Conservation (phyloP, 2,113 vertebrate genomes). For the Anarhynchus alexandrinus region DNA sequence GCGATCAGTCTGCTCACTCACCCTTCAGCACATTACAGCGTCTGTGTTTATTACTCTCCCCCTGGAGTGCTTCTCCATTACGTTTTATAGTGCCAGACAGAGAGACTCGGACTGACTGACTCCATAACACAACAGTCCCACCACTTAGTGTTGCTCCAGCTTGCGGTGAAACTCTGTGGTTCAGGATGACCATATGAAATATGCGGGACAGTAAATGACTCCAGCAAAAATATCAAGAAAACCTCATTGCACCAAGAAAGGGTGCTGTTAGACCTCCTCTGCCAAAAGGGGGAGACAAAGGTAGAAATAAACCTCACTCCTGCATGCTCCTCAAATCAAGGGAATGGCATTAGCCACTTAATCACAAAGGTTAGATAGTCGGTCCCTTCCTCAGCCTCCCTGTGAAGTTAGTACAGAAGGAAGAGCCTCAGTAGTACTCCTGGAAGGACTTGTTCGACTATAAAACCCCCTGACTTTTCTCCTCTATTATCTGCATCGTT, state of each 20-base stretch:
- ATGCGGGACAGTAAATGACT: not conserved
- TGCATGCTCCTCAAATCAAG: not conserved
- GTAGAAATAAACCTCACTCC: not conserved
- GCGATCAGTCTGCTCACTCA: not conserved
- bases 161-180: not conserved
- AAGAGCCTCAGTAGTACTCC: too few relatives aligned
- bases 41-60: not conserved
- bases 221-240: not conserved
- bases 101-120: not conserved
- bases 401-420: not conserved
- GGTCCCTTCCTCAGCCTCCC: not conserved
- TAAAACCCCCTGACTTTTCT: not conserved
- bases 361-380: not conserved
- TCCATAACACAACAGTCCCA: not conserved
- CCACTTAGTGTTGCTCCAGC: not conserved
- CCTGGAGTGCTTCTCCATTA: not conserved
- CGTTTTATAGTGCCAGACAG: not conserved
- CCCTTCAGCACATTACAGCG: not conserved
- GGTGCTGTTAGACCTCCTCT: not conserved
- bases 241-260: not conserved
- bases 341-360: not conserved
- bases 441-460: not conserved
- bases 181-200: not conserved
- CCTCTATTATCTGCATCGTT: not conserved
- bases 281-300: not conserved